phyloP scores from a whole-genome alignment of 2,888 invertebrate species.

The Gryllus longicercus region DNA sequence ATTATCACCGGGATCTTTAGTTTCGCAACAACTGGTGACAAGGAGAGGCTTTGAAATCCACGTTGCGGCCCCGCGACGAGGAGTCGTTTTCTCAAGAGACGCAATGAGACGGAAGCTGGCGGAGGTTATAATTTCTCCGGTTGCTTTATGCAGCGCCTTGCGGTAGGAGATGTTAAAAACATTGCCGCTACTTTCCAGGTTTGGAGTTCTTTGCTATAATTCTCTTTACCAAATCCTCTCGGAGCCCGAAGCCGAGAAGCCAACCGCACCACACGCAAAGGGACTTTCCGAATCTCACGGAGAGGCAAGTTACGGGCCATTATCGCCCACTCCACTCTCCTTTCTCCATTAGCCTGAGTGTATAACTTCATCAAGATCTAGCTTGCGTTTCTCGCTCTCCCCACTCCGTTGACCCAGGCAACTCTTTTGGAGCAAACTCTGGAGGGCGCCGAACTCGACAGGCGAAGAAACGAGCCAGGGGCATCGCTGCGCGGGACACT shows the following conservation, averaged over 20 bases:
- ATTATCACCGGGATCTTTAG: not conserved
- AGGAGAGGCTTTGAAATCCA: not conserved
- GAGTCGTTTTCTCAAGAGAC: not conserved
- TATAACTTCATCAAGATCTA: conserved; percentile 3
- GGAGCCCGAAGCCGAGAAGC: not conserved
- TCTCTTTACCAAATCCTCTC: not conserved
- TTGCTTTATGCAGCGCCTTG: not conserved
- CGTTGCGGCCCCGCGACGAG: not conserved
- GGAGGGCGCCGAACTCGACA: too few species aligned
- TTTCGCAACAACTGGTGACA: not conserved
- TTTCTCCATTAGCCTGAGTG: conserved; percentile 1
- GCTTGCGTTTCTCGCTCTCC: not conserved
- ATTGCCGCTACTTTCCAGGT: not conserved
- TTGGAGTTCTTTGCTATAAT: not conserved
- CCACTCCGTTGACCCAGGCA: too few species aligned
- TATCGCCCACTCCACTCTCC: not conserved
- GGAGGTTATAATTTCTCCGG: not conserved
- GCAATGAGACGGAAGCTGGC: not conserved
- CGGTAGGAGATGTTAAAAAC: not conserved
- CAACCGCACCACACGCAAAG: not conserved
- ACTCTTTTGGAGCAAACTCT: too few species aligned
- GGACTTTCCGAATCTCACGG: not conserved
- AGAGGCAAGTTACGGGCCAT: not conserved
- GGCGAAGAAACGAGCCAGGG: too few species aligned
- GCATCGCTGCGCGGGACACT: not conserved